A percentile compares a stretch with the other conserved stretches of the same genome.
phyloP scores from a whole-genome alignment of 2,888 invertebrate species.

The Pandemis cinnamomeana region DNA sequence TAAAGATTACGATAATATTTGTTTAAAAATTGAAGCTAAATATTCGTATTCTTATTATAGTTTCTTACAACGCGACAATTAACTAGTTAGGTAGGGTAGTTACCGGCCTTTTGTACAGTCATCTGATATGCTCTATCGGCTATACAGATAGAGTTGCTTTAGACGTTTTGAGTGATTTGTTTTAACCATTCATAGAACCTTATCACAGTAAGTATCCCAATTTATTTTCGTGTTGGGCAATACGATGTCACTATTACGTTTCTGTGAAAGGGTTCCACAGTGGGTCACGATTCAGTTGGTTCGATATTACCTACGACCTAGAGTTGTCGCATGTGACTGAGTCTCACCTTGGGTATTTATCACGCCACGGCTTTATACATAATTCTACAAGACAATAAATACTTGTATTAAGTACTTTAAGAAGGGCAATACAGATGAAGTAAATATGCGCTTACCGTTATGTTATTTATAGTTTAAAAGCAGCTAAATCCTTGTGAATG shows the following conservation, averaged over 20 bases:
- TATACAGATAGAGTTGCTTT: no score
- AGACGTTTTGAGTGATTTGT: no score
- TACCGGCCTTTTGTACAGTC: neutral
- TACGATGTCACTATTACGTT: no score
- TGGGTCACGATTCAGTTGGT: neutral
- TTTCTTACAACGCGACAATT: neutral
- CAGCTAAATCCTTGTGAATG: constrained; percentile 4
- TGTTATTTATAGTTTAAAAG: neutral
- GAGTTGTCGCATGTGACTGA: constrained; percentile 24
- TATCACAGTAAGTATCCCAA: no score
- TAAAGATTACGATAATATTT: neutral
- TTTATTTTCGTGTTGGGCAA: no score
- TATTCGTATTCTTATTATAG: neutral
- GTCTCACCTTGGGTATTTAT: constrained; percentile 27
- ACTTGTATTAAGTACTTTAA: neutral
- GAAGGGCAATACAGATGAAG: neutral
- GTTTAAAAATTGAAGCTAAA: neutral
- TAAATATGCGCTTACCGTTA: no score
- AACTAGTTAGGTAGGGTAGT: neutral
- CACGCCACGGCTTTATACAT: neutral
- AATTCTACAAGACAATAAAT: neutral
- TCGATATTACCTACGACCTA: neutral
- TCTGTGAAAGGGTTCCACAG: no score
- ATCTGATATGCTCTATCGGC: no score
- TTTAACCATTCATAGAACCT: no score